Percentiles rank a stretch among this genome's conserved stretches.
Evolutionary conservation across 2,888 invertebrate genomes (phyloP).

Genomic region (Mystacides longicornis): DNA sequence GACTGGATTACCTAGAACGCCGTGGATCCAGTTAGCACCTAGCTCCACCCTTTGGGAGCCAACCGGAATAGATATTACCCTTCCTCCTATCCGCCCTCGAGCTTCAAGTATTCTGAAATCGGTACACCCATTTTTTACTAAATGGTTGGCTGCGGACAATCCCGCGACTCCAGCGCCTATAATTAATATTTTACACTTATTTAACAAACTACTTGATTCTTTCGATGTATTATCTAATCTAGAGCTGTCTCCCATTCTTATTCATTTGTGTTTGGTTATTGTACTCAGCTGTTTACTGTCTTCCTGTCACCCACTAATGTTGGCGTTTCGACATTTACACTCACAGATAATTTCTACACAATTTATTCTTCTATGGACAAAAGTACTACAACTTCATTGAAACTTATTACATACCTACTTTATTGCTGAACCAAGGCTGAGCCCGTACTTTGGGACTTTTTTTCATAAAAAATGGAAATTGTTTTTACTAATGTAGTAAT

Average conservation of each 20-base stretch:
- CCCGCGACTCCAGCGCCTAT: conserved; percentile 84
- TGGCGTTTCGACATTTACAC: conserved; percentile 1
- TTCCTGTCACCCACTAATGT: not conserved
- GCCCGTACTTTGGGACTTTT: too few species aligned
- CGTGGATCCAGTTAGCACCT: conserved; percentile 92
- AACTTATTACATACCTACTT: too few species aligned
- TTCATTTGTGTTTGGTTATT: conserved; percentile 22
- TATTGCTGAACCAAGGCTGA: too few species aligned
- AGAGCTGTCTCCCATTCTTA: conserved; percentile 48
- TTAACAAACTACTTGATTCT: conserved; percentile 31
- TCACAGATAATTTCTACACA: not conserved
- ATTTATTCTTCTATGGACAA: too few species aligned
- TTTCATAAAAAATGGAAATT: too few species aligned
- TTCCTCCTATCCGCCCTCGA: conserved; percentile 71
- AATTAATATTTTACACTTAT: conserved; percentile 65
- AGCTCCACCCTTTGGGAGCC: conserved; percentile 65
- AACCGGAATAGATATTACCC: conserved; percentile 62
- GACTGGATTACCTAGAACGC: conserved; percentile 82
- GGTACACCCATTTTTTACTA: conserved; percentile 69
- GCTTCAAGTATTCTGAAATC: conserved; percentile 78
- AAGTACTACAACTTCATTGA: too few species aligned
- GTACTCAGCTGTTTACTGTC: conserved; percentile 23
- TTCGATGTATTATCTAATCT: conserved; percentile 31
- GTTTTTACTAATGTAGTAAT: too few species aligned
- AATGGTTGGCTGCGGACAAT: conserved; percentile 74